phyloP scores from a whole-genome alignment of 2,888 invertebrate genomes.

The Margaritifera margaritifera region DNA sequence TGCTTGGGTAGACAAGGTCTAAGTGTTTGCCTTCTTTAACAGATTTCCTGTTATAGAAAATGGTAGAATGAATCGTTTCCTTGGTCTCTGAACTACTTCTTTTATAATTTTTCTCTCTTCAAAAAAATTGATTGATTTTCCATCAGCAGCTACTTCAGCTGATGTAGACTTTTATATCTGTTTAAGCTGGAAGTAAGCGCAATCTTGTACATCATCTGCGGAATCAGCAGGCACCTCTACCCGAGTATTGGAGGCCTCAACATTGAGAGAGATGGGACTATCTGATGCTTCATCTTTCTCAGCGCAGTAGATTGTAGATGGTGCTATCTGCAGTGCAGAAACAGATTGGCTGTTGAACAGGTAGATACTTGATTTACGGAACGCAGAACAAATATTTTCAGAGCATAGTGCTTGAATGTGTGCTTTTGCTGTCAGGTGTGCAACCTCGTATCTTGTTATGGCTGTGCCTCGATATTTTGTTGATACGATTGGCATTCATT shows the following conservation, averaged over 20 bases:
- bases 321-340: no score
- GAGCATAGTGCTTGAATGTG: no score
- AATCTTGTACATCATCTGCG: neutral
- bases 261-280: neutral
- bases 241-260: no score
- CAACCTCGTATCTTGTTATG: constrained; percentile 23
- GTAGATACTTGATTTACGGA: constrained; percentile 20
- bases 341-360: constrained; percentile 14
- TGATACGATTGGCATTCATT: constrained; percentile 20
- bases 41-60: constrained; percentile 15
- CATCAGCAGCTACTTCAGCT: no score
- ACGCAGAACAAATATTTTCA: constrained; percentile 12
- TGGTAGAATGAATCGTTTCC: constrained; percentile 16
- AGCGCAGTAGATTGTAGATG: no score
- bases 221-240: neutral
- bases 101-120: constrained; percentile 9
- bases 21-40: constrained; percentile 10
- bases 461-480: constrained; percentile 13
- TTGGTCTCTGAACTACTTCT: constrained; percentile 4
- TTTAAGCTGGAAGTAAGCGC: neutral
- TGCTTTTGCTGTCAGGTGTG: constrained; percentile 18
- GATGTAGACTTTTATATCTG: neutral
- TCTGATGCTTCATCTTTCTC: neutral
- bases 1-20: constrained; percentile 3
- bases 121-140: no score